Percentiles rank a stretch among this genome's conserved stretches.
Conservation (phyloP, 2,888 invertebrate species). For the Dryococelus australis region DNA sequence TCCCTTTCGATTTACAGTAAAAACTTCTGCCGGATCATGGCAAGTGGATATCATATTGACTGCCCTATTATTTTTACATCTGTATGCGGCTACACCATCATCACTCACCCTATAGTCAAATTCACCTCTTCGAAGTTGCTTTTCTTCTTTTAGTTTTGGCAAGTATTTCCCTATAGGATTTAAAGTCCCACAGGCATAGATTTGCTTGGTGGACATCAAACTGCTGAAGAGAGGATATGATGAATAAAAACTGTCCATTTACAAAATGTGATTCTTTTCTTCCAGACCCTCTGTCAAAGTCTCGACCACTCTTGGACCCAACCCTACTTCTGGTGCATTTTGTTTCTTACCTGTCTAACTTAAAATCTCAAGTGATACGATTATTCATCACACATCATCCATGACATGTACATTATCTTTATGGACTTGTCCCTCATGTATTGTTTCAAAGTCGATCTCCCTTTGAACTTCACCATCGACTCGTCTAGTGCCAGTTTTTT, state of each 20-base stretch:
- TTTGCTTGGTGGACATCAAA: background rate
- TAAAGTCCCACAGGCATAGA: background rate
- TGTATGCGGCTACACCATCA: constrained; percentile 21
- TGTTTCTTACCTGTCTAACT: background rate
- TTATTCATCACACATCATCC: background rate
- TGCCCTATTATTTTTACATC: constrained; percentile 16
- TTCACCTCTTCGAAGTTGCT: constrained; percentile 22
- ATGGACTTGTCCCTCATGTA: constrained; percentile 1
- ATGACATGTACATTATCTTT: background rate
- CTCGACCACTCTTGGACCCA: background rate
- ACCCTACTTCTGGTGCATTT: too few relatives aligned
- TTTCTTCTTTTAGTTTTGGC: background rate
- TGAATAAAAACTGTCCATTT: constrained; percentile 7
- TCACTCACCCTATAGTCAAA: constrained; percentile 19
- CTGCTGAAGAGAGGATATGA: constrained; percentile 12
- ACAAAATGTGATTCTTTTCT: background rate
- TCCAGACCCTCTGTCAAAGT: background rate
- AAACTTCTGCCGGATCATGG: constrained; percentile 13
- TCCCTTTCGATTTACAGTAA: background rate
- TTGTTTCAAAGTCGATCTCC: background rate
- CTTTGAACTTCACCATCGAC: background rate
- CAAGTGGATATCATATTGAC: constrained; percentile 13
- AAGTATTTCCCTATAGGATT: background rate
- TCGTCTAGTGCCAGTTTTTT: background rate
- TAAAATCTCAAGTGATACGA: background rate